phyloP scores from a whole-genome alignment of 2,797 vertebrate genomes.

The Furcifer pardalis region DNA sequence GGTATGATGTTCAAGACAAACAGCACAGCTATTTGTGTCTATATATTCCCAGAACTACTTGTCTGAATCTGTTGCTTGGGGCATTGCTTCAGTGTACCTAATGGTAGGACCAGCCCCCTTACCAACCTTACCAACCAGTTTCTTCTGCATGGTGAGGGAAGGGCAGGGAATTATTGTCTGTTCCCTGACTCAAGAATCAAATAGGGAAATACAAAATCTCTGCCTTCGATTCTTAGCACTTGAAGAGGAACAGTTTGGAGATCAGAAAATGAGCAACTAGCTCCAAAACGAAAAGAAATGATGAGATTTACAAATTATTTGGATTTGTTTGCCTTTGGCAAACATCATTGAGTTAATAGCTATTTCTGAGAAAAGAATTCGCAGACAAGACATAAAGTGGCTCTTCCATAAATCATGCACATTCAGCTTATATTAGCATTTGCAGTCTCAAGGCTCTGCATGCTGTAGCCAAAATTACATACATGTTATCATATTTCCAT shows the following conservation, averaged over 20 bases:
- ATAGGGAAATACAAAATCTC: background rate
- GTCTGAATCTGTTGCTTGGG: no score
- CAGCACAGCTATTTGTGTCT: no score
- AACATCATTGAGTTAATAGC: background rate
- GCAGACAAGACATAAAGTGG: background rate
- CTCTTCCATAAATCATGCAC: background rate
- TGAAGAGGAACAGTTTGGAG: background rate
- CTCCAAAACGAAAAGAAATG: background rate
- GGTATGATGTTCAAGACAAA: no score
- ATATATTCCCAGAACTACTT: no score
- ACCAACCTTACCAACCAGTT: background rate
- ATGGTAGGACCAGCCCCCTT: no score
- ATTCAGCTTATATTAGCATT: background rate
- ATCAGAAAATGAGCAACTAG: background rate
- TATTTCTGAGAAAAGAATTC: background rate
- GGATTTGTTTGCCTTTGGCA: background rate
- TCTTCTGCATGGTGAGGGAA: background rate
- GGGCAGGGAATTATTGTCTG: background rate
- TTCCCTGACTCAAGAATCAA: background rate
- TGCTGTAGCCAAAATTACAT: background rate
- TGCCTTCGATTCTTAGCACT: background rate
- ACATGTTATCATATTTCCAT: background rate
- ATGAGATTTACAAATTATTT: background rate
- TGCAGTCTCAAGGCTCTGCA: background rate
- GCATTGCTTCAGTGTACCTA: no score